These are phyloP conservation scores for Phortica okadai DNA, from an alignment of 2,888 invertebrate genomes.

Conservation along the genomic window DNA sequence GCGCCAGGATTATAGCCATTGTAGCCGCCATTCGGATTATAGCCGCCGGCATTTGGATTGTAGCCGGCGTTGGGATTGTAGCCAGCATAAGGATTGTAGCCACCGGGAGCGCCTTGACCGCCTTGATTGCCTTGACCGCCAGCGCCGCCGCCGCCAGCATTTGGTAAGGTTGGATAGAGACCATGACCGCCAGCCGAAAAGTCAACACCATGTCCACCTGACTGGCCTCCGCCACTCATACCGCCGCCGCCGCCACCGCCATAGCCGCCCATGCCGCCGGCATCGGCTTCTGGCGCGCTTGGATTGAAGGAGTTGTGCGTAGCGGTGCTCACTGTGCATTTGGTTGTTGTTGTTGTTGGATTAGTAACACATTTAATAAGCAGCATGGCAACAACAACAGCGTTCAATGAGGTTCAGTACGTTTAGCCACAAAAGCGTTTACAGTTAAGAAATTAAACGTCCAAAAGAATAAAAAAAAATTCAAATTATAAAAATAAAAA, in stretches of 20 bases:
- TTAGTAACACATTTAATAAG: background rate
- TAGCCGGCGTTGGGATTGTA: conserved; percentile 51
- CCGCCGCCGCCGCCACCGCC: conserved; percentile 53
- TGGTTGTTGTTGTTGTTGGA: conserved; percentile 5
- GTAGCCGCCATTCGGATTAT: conserved; percentile 55
- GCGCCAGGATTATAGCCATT: conserved; percentile 64
- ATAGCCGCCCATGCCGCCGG: conserved; percentile 48
- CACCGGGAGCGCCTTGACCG: conserved; percentile 51
- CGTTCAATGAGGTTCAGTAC: conserved; percentile 5
- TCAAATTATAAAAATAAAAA: conserved; percentile 37
- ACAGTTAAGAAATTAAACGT: conserved; percentile 21
- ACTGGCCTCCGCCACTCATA: conserved; percentile 54
- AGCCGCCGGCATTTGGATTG: conserved; percentile 50
- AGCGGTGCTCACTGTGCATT: conserved; percentile 55
- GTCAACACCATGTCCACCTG: conserved; percentile 74
- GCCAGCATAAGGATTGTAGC: conserved; percentile 63
- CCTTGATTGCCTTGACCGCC: conserved; percentile 28
- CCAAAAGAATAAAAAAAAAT: conserved; percentile 23
- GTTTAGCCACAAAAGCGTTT: conserved; percentile 59
- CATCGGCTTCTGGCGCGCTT: conserved; percentile 64
- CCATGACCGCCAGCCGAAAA: conserved; percentile 74
- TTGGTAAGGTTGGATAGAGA: conserved; percentile 72
- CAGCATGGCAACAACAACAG: background rate
- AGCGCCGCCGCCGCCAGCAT: conserved; percentile 45
- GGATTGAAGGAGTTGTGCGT: conserved; percentile 68